A percentile compares a stretch with the other conserved stretches of the same genome.
Conservation (phyloP, 2,888 invertebrate genomes). For the Cinara cedri region DNA sequence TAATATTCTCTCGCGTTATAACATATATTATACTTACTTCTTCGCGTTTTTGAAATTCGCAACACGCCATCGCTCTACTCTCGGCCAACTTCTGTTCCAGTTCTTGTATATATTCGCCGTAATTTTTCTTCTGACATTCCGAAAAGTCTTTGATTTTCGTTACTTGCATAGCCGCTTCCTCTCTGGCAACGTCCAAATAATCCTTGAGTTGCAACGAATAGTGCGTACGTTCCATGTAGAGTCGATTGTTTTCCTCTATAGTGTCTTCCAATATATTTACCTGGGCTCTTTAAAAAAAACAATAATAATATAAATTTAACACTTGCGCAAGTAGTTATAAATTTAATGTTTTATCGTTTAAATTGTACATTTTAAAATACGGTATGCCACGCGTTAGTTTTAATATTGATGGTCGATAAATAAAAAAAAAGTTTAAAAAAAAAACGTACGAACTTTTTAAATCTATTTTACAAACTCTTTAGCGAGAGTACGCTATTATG, state of each 20-base stretch:
- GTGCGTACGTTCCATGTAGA: conserved; percentile 13
- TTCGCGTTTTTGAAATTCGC: conserved; percentile 37
- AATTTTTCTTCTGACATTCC: conserved; percentile 5
- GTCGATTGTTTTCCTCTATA: conserved; percentile 1
- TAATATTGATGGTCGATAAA: no score
- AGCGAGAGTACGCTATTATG: no score
- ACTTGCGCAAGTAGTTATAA: no score
- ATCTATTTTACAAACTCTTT: no score
- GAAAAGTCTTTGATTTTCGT: conserved; percentile 42
- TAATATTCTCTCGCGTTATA: no score
- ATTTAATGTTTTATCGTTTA: no score
- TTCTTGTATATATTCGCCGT: conserved; percentile 10
- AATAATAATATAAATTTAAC: not conserved
- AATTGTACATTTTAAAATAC: no score
- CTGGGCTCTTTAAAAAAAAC: not conserved
- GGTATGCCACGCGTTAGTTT: no score
- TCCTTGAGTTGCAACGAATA: conserved; percentile 36
- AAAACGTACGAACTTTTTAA: no score
- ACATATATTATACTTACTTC: conserved; percentile 25
- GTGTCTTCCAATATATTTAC: not conserved
- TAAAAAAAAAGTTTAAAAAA: no score
- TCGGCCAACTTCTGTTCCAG: conserved; percentile 34
- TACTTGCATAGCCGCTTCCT: conserved; percentile 45
- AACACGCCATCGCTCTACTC: conserved; percentile 25
- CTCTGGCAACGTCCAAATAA: conserved; percentile 6